Conservation (phyloP, 2,113 vertebrate genomes). For the Hippocampus guttulatus region DNA sequence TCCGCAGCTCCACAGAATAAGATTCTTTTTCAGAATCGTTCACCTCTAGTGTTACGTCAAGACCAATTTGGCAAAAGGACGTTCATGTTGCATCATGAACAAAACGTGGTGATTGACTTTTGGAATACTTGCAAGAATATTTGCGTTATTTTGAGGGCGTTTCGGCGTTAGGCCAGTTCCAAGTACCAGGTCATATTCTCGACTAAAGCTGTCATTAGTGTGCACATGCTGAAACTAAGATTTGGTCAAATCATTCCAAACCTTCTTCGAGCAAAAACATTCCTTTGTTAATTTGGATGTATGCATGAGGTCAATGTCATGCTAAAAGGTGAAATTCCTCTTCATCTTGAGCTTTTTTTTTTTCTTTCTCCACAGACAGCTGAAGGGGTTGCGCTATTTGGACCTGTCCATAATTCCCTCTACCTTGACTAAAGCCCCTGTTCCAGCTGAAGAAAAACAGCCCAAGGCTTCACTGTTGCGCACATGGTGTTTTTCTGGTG, state of each 20-base stretch:
- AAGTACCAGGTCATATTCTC: neutral
- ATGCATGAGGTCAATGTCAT: neutral
- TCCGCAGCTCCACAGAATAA: too few relatives aligned
- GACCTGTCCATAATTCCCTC: neutral
- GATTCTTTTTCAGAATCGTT: too few relatives aligned
- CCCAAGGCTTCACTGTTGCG: neutral
- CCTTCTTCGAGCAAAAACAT: neutral
- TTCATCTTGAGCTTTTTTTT: neutral
- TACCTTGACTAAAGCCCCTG: neutral
- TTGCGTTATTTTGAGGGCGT: neutral
- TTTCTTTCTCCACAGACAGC: neutral
- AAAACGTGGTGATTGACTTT: neutral
- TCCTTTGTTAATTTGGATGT: neutral
- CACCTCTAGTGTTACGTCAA: neutral
- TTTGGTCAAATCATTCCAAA: neutral
- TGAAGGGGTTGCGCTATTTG: neutral
- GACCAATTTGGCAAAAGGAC: neutral
- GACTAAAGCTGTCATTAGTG: neutral
- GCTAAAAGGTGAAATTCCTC: neutral
- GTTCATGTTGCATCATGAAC: neutral
- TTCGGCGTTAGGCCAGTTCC: neutral
- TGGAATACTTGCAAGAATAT: neutral
- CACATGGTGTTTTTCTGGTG: conserved; percentile 1
- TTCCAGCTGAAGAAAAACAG: neutral
- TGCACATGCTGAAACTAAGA: neutral